These are phyloP conservation scores for Fabriciana adippe DNA, from an alignment of 2,888 invertebrate genomes.

Conservation along the genomic window DNA sequence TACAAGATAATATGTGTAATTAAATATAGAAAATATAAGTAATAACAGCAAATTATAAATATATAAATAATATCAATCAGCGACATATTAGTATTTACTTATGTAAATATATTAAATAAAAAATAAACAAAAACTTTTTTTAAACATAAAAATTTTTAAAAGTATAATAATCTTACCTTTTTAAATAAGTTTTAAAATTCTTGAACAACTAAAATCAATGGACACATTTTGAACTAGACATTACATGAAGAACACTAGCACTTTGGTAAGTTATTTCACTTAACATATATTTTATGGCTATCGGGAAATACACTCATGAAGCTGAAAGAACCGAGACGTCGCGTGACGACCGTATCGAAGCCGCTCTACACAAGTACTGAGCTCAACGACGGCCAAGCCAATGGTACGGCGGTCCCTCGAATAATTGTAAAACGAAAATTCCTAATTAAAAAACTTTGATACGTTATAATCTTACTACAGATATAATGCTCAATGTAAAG, in stretches of 20 bases:
- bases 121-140: neutral
- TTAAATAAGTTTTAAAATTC: neutral
- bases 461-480: neutral
- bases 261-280: slow-evolving; percentile 22
- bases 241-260: slow-evolving; percentile 19
- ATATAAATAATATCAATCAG: too few species aligned
- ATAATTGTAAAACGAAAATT: slow-evolving; percentile 7
- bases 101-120: too few species aligned
- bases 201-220: neutral
- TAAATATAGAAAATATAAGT: too few species aligned
- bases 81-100: too few species aligned
- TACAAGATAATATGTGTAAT: too few species aligned
- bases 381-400: slow-evolving; percentile 47
- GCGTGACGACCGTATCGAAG: slow-evolving; percentile 51
- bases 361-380: slow-evolving; percentile 58
- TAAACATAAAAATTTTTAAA: neutral
- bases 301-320: slow-evolving; percentile 24
- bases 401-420: slow-evolving; percentile 42
- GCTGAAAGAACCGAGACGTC: neutral
- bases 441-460: slow-evolving; percentile 7
- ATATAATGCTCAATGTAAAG: too few species aligned
- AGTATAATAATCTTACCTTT: slow-evolving; percentile 24
- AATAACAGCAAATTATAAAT: too few species aligned
- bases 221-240: neutral
- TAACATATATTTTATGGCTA: slow-evolving; percentile 1